These are phyloP conservation scores for Lepidotrigona ventralis DNA, from an alignment of 1,140 invertebrate genomes.

Conservation along the genomic window DNA sequence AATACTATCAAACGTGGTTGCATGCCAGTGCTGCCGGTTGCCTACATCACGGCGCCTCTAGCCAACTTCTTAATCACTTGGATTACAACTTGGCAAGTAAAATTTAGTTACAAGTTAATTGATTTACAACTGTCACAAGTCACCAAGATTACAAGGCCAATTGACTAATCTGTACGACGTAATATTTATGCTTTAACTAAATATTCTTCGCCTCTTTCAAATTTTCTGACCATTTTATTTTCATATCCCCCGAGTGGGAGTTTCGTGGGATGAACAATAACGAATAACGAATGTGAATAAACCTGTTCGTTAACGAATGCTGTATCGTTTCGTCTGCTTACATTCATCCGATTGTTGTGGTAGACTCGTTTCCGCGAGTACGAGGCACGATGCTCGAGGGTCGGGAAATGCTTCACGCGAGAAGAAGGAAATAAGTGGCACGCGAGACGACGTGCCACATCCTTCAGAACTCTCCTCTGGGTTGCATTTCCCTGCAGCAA, in stretches of 20 bases:
- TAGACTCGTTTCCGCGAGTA: conserved; percentile 17
- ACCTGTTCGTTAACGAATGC: neutral
- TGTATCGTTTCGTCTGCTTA: neutral
- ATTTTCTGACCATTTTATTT: too few species aligned
- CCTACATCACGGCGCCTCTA: neutral
- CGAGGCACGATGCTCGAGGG: conserved; percentile 2
- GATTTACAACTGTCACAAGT: neutral
- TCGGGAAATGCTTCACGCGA: conserved; percentile 1
- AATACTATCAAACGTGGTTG: neutral
- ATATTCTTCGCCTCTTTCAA: neutral
- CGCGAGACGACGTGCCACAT: neutral
- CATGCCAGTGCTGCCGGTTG: neutral
- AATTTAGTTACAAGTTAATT: too few species aligned
- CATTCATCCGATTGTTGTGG: neutral
- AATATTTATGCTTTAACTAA: neutral
- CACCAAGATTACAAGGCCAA: neutral
- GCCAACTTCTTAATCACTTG: neutral
- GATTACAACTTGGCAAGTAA: too few species aligned
- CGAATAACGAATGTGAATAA: neutral
- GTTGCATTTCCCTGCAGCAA: neutral
- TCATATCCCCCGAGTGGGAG: too few species aligned
- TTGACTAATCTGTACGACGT: neutral
- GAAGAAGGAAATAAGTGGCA: conserved; percentile 33
- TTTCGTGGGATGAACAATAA: neutral
- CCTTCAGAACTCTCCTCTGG: neutral